phyloP scores from a whole-genome alignment of 2,113 vertebrate species.

The Turdus rufiventris region DNA sequence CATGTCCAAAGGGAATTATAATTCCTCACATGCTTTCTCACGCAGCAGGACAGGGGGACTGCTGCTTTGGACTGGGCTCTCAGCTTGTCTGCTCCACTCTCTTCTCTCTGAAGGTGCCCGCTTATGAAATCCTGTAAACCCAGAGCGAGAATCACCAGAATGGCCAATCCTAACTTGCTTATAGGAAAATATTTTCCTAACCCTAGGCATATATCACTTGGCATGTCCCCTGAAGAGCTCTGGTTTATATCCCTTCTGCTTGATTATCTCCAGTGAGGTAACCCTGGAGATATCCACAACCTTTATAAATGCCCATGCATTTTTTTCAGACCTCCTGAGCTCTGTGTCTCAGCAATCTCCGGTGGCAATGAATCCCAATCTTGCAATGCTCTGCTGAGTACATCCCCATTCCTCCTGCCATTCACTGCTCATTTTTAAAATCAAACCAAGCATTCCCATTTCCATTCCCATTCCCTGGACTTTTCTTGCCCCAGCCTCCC shows the following conservation, averaged over 20 bases:
- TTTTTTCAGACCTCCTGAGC: background rate
- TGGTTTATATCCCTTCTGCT: background rate
- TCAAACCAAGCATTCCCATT: background rate
- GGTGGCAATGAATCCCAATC: background rate
- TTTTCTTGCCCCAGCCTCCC: background rate
- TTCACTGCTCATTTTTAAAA: background rate
- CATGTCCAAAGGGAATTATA: conserved; percentile 50
- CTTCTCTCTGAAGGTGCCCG: background rate
- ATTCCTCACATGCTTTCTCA: conserved; percentile 54
- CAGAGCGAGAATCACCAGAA: background rate
- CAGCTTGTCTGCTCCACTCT: background rate
- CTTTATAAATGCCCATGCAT: background rate
- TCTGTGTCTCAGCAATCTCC: accelerated
- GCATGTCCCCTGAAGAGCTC: background rate
- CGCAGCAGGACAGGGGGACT: background rate
- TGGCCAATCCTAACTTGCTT: background rate
- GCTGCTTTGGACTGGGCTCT: background rate
- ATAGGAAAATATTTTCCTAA: conserved; percentile 22
- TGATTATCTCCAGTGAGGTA: conserved; percentile 17
- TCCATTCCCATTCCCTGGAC: background rate
- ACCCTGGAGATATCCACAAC: background rate
- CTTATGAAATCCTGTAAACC: background rate
- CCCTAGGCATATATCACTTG: background rate
- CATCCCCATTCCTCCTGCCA: background rate
- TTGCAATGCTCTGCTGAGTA: background rate